phyloP scores from a whole-genome alignment of 2,113 vertebrate species.

The Capra hircus region DNA sequence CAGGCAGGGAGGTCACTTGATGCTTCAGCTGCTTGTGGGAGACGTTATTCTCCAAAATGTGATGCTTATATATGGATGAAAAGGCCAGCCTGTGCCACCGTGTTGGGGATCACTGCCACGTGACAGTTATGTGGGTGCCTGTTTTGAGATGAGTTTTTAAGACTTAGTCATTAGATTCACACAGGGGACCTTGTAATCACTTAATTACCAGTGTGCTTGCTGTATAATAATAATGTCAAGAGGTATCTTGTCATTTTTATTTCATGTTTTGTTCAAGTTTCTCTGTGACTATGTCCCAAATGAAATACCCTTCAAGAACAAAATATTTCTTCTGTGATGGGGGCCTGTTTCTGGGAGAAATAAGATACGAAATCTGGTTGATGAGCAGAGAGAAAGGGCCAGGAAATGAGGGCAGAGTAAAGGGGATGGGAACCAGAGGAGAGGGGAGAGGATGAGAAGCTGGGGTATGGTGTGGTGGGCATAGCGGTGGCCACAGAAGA shows the following conservation, averaged over 20 bases:
- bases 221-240: not conserved
- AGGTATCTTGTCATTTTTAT: not conserved
- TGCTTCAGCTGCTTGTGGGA: not conserved
- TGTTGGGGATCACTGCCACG: fast-evolving
- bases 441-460: not conserved
- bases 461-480: fast-evolving
- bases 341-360: not conserved
- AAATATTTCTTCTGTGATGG: not conserved
- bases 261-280: not conserved
- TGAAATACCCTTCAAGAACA: not conserved
- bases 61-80: fast-evolving
- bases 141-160: not conserved
- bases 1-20: not conserved
- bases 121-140: not conserved
- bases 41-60: not conserved
- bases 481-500: fast-evolving
- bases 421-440: not conserved
- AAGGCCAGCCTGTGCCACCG: not conserved
- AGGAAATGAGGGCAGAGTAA: not conserved
- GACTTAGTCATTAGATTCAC: not conserved
- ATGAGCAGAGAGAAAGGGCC: not conserved
- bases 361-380: not conserved
- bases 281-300: not conserved
- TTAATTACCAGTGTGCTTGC: not conserved
- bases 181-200: not conserved